Evolutionary conservation across 2,113 vertebrate genomes (phyloP).

Genomic region (Motacilla alba): DNA sequence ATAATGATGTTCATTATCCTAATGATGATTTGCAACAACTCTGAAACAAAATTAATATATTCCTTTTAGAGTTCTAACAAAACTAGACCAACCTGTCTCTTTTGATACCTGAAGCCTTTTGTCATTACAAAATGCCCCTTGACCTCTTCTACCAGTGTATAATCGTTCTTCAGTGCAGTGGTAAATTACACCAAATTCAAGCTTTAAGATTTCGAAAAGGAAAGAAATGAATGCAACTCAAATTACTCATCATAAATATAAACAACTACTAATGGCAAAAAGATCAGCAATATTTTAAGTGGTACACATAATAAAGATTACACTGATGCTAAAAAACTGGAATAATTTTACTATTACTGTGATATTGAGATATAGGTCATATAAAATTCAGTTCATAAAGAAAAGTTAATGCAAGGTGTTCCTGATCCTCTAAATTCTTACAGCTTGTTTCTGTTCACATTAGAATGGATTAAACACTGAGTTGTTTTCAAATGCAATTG

Average conservation of each 20-base stretch:
- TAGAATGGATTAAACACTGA: not conserved
- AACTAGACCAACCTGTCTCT: constrained; percentile 79
- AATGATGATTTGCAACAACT: constrained; percentile 58
- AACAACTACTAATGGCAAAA: constrained; percentile 67
- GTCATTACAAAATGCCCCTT: constrained; percentile 85
- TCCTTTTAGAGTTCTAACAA: constrained; percentile 54
- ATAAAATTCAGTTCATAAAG: constrained; percentile 28
- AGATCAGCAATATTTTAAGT: constrained; percentile 56
- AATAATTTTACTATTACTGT: constrained; percentile 32
- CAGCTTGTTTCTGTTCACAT: not conserved
- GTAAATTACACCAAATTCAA: constrained; percentile 88
- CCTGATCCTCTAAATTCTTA: not conserved
- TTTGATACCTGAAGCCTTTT: constrained; percentile 81
- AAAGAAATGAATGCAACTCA: constrained; percentile 61
- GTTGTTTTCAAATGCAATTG: not conserved
- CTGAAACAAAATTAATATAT: constrained; percentile 66
- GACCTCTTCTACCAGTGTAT: constrained; percentile 85
- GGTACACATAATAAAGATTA: constrained; percentile 46
- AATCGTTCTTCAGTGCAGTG: constrained; percentile 86
- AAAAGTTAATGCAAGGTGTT: not conserved
- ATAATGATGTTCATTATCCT: constrained; percentile 51
- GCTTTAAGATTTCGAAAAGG: constrained; percentile 70
- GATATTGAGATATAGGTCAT: constrained; percentile 5
- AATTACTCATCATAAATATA: constrained; percentile 63
- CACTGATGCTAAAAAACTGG: constrained; percentile 16